A percentile compares a stretch with the other conserved stretches of the same genome.
Evolutionary conservation across 2,888 invertebrate genomes (phyloP).

Genomic region (Anticlea derivata): DNA sequence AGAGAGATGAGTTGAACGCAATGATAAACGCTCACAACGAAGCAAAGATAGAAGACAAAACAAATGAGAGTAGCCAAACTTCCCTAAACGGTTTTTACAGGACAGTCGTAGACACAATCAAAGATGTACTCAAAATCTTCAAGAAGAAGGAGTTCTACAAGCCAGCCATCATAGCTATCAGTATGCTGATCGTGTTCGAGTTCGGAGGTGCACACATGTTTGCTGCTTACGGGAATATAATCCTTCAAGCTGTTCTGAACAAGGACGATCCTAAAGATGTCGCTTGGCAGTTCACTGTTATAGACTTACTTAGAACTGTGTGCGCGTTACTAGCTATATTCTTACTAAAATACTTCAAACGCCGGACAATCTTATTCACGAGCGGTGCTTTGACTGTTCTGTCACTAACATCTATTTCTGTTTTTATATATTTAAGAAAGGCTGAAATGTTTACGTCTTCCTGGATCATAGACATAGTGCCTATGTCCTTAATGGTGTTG

Average conservation of each 20-base stretch:
- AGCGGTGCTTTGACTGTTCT: constrained; percentile 71
- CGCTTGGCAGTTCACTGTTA: constrained; percentile 84
- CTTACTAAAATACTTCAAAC: constrained; percentile 65
- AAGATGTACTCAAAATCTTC: constrained; percentile 65
- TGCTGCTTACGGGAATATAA: constrained; percentile 74
- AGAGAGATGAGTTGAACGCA: constrained; percentile 69
- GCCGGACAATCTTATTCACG: constrained; percentile 69
- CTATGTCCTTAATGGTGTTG: constrained; percentile 69
- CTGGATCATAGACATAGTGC: constrained; percentile 62
- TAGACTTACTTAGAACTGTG: constrained; percentile 86
- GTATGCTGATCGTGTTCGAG: constrained; percentile 76
- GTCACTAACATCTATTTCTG: constrained; percentile 63
- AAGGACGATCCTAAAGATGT: constrained; percentile 65
- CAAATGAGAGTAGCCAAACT: constrained; percentile 43
- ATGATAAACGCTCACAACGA: constrained; percentile 70
- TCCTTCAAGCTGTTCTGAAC: constrained; percentile 66
- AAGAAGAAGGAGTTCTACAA: constrained; percentile 77
- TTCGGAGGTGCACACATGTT: constrained; percentile 78
- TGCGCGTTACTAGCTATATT: constrained; percentile 84
- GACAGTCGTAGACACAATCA: constrained; percentile 53
- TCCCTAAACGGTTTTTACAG: constrained; percentile 52
- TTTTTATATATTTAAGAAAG: constrained; percentile 69
- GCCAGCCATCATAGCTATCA: constrained; percentile 73
- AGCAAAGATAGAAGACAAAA: constrained; percentile 53
- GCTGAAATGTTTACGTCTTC: constrained; percentile 56